Base-by-base conservation (phyloP, 2,797 vertebrate species). In the Artibeus jamaicensis region DNA sequence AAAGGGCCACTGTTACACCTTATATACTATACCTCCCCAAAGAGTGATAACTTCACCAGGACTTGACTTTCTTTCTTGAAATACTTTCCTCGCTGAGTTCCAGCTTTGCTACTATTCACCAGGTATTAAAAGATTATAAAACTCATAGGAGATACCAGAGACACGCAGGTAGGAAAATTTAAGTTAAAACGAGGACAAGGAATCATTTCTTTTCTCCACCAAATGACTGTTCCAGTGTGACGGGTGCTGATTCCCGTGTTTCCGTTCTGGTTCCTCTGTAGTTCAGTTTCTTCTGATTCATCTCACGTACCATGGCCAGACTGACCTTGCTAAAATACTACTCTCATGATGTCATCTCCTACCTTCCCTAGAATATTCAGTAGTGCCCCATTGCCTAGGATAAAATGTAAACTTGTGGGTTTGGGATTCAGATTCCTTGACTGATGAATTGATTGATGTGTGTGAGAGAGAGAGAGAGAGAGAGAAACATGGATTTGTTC, bases 31-130 rank as follows among this genome's bases (percentile, higher is more conserved):
- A 4, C 34, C 81, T 93, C 77, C 37, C 15, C 0, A 39, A 87
- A 85, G 81, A 84, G 50, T 32, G 62, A 73, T 73, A 42, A 37
- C 65, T 81, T 77, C 14, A 26, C 2, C 1, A 19, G 89, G 65
- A 21, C 19, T n/a, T 57, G 37, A 55, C 62, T 50, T 50, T 59
- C 48, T 71, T 50, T 24, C 50, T 53, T 94, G 48, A 91, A 76
- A 70, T 53, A 37, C 48, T 97, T 93, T 81, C 42, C 77, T 95
- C 39, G 21, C 26, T 48, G 3, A 32, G n/a, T 55, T 87, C 34
- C 29, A 53, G 62, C 67, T 95, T 95, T 87, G 62, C 81, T 93
- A 92, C 81, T 93, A 92, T 42, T 84, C 84, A 77, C n/a, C 62
- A 73, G 48, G 15, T 46, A 46, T 89, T 87, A 71, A 53, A 50